phyloP scores from a whole-genome alignment of 2,888 invertebrate genomes.

The Brachyptera putata region DNA sequence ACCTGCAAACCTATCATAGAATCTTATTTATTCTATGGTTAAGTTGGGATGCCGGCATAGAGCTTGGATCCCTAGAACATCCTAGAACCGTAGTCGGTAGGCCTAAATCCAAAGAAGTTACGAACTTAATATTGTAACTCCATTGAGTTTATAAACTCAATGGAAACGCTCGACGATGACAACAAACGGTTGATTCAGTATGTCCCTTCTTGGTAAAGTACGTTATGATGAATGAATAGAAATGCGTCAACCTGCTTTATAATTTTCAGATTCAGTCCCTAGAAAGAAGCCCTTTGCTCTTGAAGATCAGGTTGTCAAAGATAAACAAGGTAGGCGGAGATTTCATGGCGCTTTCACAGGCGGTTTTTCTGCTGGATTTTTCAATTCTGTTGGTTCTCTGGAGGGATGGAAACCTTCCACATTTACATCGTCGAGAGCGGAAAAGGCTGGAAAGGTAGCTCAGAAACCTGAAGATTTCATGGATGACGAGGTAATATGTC shows the following conservation, averaged over 20 bases:
- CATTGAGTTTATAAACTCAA: too few relatives aligned
- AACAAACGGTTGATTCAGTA: too few relatives aligned
- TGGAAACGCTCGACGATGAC: too few relatives aligned
- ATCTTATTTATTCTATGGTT: too few relatives aligned
- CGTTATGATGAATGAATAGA: too few relatives aligned
- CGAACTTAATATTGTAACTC: too few relatives aligned
- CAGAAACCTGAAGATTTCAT: slow-evolving; percentile 91
- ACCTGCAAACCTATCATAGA: too few relatives aligned
- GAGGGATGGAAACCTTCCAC: slow-evolving; percentile 92
- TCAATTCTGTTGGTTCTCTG: slow-evolving; percentile 91
- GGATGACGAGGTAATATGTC: slow-evolving; percentile 83
- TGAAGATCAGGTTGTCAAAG: slow-evolving; percentile 86
- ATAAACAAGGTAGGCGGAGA: slow-evolving; percentile 80
- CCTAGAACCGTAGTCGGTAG: too few relatives aligned
- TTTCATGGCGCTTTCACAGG: slow-evolving; percentile 99
- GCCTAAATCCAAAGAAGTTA: too few relatives aligned
- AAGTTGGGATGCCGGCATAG: too few relatives aligned
- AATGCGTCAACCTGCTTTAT: background rate
- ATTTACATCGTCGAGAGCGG: slow-evolving; percentile 83
- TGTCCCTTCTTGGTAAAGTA: too few relatives aligned
- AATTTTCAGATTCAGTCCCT: slow-evolving; percentile 64
- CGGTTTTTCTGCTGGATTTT: slow-evolving; percentile 96
- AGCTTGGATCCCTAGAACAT: too few relatives aligned
- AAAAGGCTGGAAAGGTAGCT: slow-evolving; percentile 52
- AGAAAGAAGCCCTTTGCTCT: slow-evolving; percentile 72